Conservation (phyloP, 1,140 invertebrate species). For the Ylistrum balloti region DNA sequence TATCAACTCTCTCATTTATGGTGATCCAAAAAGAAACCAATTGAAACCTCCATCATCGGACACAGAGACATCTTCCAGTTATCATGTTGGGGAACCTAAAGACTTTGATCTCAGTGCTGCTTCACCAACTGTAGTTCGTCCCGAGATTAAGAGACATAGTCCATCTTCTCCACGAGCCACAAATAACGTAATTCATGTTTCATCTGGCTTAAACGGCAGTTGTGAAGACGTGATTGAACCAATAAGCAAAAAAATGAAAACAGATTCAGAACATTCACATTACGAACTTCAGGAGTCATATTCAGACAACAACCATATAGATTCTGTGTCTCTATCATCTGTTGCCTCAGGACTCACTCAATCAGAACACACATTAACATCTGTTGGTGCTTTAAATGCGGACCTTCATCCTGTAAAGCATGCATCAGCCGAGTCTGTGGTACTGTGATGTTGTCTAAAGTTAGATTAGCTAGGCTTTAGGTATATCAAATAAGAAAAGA, state of each 20-base stretch:
- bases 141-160: slow-evolving; percentile 58
- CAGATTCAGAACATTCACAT: slow-evolving; percentile 60
- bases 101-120: slow-evolving; percentile 60
- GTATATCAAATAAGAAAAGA: neutral
- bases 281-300: slow-evolving; percentile 60
- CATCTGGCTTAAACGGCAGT: slow-evolving; percentile 52
- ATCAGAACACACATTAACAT: slow-evolving; percentile 35
- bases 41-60: slow-evolving; percentile 66
- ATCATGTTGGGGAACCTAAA: slow-evolving; percentile 48
- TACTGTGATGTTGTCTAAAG: neutral
- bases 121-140: slow-evolving; percentile 63
- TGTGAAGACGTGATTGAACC: slow-evolving; percentile 56
- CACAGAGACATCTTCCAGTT: slow-evolving; percentile 46
- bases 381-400: slow-evolving; percentile 18
- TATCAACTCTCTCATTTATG: slow-evolving; percentile 86
- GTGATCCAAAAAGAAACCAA: slow-evolving; percentile 85
- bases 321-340: slow-evolving; percentile 4
- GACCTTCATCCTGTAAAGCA: slow-evolving; percentile 15
- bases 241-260: slow-evolving; percentile 63
- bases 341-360: slow-evolving; percentile 45
- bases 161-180: slow-evolving; percentile 47
- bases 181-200: neutral
- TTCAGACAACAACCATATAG: slow-evolving; percentile 52
- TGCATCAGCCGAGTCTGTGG: neutral
- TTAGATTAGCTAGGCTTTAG: neutral